phyloP scores from a whole-genome alignment of 2,113 vertebrate species.

The Colius striatus region DNA sequence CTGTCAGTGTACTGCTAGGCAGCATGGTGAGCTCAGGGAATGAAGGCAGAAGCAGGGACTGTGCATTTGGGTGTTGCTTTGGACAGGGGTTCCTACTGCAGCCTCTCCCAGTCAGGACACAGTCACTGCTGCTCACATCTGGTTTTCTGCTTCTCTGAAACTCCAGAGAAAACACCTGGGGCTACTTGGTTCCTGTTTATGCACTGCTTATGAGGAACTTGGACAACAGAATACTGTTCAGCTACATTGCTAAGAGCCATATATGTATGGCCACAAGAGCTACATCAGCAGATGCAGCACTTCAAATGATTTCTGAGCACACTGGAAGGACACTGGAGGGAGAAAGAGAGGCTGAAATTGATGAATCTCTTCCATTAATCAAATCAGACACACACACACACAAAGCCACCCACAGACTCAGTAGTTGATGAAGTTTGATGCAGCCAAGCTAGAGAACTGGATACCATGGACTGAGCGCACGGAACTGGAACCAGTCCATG shows the following conservation, averaged over 20 bases:
- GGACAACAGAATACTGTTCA: neutral
- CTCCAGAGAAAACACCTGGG: conserved; percentile 25
- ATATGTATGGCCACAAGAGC: neutral
- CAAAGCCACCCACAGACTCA: neutral
- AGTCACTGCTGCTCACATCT: neutral
- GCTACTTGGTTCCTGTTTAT: neutral
- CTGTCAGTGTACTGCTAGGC: neutral
- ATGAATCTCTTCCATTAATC: neutral
- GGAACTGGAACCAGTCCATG: conserved; percentile 76
- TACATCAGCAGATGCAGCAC: neutral
- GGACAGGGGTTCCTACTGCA: neutral
- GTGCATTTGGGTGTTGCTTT: neutral
- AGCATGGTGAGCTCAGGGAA: neutral
- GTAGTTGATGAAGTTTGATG: conserved; percentile 48
- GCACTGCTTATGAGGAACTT: neutral
- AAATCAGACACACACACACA: neutral
- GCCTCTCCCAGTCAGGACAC: neutral
- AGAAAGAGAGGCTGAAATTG: neutral
- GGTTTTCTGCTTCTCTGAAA: neutral
- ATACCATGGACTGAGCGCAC: conserved; percentile 73
- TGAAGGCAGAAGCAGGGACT: neutral
- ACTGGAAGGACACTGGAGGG: conserved; percentile 2
- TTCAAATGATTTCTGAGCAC: neutral
- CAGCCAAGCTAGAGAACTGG: conserved; percentile 80
- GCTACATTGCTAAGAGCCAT: neutral